Base-by-base conservation (phyloP, 2,888 invertebrate species). In the Isotomurus palustris region DNA sequence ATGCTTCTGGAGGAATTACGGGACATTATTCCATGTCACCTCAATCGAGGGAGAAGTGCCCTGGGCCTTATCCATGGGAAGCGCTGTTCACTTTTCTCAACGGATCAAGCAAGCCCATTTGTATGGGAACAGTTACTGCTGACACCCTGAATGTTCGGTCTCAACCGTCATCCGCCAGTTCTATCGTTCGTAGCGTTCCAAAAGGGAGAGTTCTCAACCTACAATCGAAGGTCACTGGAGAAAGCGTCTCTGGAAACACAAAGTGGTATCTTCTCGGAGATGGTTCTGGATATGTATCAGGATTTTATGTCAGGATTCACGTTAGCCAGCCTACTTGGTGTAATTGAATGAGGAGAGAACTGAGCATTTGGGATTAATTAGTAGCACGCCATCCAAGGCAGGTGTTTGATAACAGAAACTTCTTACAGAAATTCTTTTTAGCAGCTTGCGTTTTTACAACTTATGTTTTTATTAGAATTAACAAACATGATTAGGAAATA, bases 1-100 rank as follows among this genome's bases (percentile, higher is more conserved):
- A 54, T 45, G 41, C 47, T 14, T 38, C 24, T 17, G 60, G 64
- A 19, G 67, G 67, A 17, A 67, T 67, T 25, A 67, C 67, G 3
- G 67, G 64, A 8, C 67, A 67, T 35, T 67, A 53, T 35, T 64
- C 64, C 14, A 62, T 67, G 19, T 62, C 62, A 10, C 67, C 67
- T 2, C 52, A 32, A 22, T 62, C 60, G 8, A 19, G 56, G 10
- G 65, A 54, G 53, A 24, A 61, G 21, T 67, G 67, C 41, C 67
- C 67, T 24, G 67, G 66, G 1, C 67, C 67, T 0, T 67, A 56
- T 44, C 67, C 67, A 32, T 67, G 64, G 64, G 58, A 53, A 3
- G 29, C 32, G 12, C 17, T 49, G 24, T 49, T 49, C 24, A 49
- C n/a, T 3, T 27, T 17, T 35, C 36, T 49, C 4, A 35, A 19